A percentile compares a stretch with the other conserved stretches of the same genome.
Conservation (phyloP, 2,888 invertebrate species). For the Holacanthella duospinosa region DNA sequence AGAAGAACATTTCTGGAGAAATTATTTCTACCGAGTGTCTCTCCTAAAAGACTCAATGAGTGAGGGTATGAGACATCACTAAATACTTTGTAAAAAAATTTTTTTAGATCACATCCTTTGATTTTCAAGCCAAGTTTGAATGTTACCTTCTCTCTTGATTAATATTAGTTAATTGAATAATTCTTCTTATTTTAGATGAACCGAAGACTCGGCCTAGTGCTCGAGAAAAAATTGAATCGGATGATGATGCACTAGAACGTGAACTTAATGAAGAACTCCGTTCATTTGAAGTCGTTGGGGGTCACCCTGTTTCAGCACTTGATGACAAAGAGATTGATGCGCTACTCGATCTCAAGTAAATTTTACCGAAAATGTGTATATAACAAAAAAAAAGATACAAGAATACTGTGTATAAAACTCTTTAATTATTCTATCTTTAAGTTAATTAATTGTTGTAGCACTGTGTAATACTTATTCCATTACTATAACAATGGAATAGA, state of each 20-base stretch:
- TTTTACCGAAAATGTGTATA: background rate
- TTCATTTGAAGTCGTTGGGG: slow-evolving; percentile 79
- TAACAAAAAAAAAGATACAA: background rate
- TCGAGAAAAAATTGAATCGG: slow-evolving; percentile 18
- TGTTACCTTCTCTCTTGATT: background rate
- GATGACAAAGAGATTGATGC: slow-evolving; percentile 37
- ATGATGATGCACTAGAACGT: slow-evolving; percentile 55
- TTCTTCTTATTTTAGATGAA: slow-evolving; percentile 19
- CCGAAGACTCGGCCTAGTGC: slow-evolving; percentile 22
- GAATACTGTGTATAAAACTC: too few relatives aligned
- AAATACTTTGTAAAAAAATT: background rate
- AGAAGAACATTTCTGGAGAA: slow-evolving; percentile 98
- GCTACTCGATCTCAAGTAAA: slow-evolving; percentile 36
- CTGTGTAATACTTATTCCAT: background rate
- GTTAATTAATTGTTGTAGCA: background rate
- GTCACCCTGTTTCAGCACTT: slow-evolving; percentile 12
- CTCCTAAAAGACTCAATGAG: slow-evolving; percentile 85
- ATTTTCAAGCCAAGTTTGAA: too few relatives aligned
- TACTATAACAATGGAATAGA: background rate
- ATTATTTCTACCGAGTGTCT: slow-evolving; percentile 98
- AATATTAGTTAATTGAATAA: background rate
- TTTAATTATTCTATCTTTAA: too few relatives aligned
- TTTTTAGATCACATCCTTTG: background rate
- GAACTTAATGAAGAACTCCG: slow-evolving; percentile 89
- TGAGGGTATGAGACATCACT: slow-evolving; percentile 20